Base-by-base conservation (phyloP, 2,888 invertebrate genomes). In the Caenorhabditis sp. region DNA sequence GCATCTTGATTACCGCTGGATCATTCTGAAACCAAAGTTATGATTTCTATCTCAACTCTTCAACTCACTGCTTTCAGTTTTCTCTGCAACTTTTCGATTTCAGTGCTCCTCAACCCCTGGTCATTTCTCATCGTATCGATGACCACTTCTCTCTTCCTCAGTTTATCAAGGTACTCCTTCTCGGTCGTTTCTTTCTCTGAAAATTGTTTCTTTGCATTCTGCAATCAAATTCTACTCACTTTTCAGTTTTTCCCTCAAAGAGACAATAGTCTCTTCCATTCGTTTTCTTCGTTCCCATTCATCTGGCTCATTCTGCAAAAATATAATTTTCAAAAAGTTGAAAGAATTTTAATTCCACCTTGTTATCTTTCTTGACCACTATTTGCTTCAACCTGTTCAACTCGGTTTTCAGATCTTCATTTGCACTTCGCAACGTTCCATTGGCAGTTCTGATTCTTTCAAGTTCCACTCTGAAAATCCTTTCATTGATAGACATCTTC, bases 41-140 rank as follows among this genome's bases (percentile, higher is more conserved):
- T 3, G 24, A 38, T 8, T 12, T 24, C 16, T 10, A n/a, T n/a
- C n/a, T 28, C 16, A 19, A 41, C 6, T 26, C n/a, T 4, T 3
- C 16, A 7, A 22, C 72, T 26, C 8, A 77, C 76, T 38, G 56
- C 41, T 70, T 82, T 84, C 47, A 82, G 38, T 44, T 35, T 74
- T 63, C 66, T 77, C 58, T 77, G 70, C 12, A 85, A 41, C 69
- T 61, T 73, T 16, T 83, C 83, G 7, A 83, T 80, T 31, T 83
- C 83, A 22, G 49, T 19, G 22, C 51, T 70, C 38, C 83, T 47
- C 7, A 77, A 31, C 7, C 44, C 68, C 31, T 81, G 82, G 31
- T 85, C 83, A 31, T 74, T 72, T 47, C 79, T 22, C 77, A 84
- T 68, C 8, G 69, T 82, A 22, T 75, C 74, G n/a, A 83, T 72